A percentile compares a stretch with the other conserved stretches of the same genome.
These are phyloP conservation scores for Ophion slaviceki DNA, from an alignment of 2,888 invertebrate species.

Conservation along the genomic window DNA sequence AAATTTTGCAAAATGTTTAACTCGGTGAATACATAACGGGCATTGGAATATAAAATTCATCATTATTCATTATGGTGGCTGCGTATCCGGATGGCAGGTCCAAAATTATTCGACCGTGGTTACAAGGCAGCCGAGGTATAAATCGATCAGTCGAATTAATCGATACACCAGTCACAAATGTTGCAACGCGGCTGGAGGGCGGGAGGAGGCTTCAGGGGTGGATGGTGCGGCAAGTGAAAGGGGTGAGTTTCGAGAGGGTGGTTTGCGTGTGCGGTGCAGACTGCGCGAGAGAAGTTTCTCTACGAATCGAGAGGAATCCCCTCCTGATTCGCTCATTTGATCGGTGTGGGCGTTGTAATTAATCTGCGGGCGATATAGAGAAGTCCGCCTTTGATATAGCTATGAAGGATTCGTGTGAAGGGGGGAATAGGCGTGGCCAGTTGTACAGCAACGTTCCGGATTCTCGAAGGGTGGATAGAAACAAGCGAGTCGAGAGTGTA, in stretches of 20 bases:
- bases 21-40: slow-evolving; percentile 21
- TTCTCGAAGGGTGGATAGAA: slow-evolving; percentile 77
- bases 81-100: background rate
- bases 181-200: too few species aligned
- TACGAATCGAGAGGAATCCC: slow-evolving; percentile 41
- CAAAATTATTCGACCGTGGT: slow-evolving; percentile 4
- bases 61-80: slow-evolving; percentile 24
- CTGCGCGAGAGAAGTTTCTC: slow-evolving; percentile 41
- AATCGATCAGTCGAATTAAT: slow-evolving; percentile 53
- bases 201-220: background rate
- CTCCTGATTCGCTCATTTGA: slow-evolving; percentile 77
- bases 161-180: slow-evolving; percentile 31
- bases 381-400: slow-evolving; percentile 80
- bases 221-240: background rate
- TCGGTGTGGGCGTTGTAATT: slow-evolving; percentile 82
- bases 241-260: slow-evolving; percentile 11
- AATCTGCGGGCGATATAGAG: slow-evolving; percentile 72
- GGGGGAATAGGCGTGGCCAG: slow-evolving; percentile 81
- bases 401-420: slow-evolving; percentile 72
- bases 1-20: background rate
- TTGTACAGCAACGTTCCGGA: slow-evolving; percentile 37
- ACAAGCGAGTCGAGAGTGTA: slow-evolving; percentile 78
- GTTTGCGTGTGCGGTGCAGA: slow-evolving; percentile 48
- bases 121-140: background rate
- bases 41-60: slow-evolving; percentile 45